phyloP scores from a whole-genome alignment of 2,113 vertebrate genomes.

The Oenanthe oenanthe region DNA sequence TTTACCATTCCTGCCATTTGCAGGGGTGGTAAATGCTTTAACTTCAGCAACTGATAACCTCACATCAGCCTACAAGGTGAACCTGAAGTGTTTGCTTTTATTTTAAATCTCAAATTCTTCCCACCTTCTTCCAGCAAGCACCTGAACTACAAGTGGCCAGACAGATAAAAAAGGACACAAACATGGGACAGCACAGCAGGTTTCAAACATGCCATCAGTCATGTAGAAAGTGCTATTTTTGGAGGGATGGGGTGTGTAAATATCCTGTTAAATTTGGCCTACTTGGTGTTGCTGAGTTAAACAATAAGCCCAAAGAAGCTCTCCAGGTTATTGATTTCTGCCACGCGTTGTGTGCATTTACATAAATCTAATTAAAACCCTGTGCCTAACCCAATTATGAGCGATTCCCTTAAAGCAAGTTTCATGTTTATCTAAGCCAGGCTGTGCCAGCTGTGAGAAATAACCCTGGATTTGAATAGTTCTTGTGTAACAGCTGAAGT shows the following conservation, averaged over 20 bases:
- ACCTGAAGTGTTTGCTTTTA: background rate
- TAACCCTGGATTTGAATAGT: background rate
- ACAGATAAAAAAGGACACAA: background rate
- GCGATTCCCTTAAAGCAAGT: conserved; percentile 57
- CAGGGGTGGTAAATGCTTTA: background rate
- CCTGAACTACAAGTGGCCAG: background rate
- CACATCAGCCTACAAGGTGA: background rate
- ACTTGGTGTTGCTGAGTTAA: background rate
- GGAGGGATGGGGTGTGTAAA: background rate
- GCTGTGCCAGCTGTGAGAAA: conserved; percentile 39
- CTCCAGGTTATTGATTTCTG: conserved; percentile 52
- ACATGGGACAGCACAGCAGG: background rate
- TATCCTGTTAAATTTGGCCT: background rate
- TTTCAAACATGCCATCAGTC: background rate
- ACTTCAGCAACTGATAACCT: background rate
- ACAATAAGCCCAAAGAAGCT: background rate
- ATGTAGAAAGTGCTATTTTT: background rate
- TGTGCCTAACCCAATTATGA: conserved; percentile 51
- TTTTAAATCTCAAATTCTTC: background rate
- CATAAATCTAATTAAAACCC: conserved; percentile 56
- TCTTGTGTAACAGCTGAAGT: conserved; percentile 33
- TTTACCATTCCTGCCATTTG: background rate
- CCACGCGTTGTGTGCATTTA: conserved; percentile 39
- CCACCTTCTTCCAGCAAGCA: background rate
- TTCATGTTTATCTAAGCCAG: conserved; percentile 55